Conservation (phyloP, 2,797 vertebrate species). For the Pseudochirops corinnae region DNA sequence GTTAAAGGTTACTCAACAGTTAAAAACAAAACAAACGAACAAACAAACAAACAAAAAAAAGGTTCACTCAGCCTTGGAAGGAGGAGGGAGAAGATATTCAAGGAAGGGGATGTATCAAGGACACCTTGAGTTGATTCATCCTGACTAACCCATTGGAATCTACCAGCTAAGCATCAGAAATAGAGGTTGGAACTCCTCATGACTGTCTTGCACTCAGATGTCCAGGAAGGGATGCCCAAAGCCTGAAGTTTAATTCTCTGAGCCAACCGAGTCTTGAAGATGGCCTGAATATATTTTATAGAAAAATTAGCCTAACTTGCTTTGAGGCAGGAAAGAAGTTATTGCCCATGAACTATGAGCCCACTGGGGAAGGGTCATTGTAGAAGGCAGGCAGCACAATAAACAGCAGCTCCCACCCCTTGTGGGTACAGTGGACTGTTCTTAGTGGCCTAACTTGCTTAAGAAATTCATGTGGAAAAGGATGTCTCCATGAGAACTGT, state of each 20-base stretch:
- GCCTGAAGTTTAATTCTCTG: neutral
- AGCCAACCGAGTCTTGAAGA: neutral
- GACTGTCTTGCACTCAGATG: too few relatives aligned
- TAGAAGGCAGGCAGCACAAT: neutral
- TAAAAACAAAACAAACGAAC: neutral
- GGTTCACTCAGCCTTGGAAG: neutral
- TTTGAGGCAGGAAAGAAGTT: neutral
- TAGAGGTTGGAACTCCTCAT: neutral
- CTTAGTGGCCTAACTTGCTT: slow-evolving; percentile 44
- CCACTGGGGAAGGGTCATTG: neutral
- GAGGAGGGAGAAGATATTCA: too few relatives aligned
- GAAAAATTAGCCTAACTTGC: neutral
- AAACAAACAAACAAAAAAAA: too few relatives aligned
- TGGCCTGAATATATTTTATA: neutral
- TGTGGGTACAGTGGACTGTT: neutral
- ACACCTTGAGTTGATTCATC: neutral
- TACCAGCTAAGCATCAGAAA: neutral
- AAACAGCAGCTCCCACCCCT: neutral
- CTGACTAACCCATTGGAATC: neutral
- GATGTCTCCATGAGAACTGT: neutral
- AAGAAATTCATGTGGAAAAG: neutral
- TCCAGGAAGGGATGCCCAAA: neutral
- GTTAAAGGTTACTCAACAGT: neutral
- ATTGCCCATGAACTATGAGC: neutral
- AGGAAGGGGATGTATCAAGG: neutral